phyloP scores from a whole-genome alignment of 2,113 vertebrate genomes.

The Melanotaenia duboulayi region DNA sequence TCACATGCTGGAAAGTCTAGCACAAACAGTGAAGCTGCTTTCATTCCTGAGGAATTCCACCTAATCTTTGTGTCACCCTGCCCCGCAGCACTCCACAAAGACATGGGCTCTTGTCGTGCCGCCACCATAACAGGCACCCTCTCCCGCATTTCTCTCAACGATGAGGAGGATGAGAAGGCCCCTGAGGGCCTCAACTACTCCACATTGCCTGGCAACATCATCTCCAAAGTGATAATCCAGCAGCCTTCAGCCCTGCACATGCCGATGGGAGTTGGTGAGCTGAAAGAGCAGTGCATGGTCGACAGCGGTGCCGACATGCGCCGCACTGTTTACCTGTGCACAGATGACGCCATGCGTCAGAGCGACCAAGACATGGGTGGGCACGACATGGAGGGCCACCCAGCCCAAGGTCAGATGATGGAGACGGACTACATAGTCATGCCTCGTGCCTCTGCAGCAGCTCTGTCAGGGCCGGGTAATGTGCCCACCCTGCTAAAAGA shows the following conservation, averaged over 20 bases:
- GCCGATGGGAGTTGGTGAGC: conserved; percentile 92
- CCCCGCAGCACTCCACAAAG: conserved; percentile 94
- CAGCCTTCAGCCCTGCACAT: conserved; percentile 94
- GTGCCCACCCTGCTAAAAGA: conserved; percentile 92
- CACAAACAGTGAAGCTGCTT: conserved; percentile 32
- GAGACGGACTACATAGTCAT: conserved; percentile 99
- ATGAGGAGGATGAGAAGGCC: conserved; percentile 94
- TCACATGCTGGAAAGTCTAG: conserved; percentile 40
- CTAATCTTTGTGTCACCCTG: conserved; percentile 57
- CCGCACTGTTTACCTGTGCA: conserved; percentile 96
- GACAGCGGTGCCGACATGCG: conserved; percentile 89
- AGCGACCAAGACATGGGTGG: conserved; percentile 91
- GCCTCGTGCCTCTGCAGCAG: conserved; percentile 82
- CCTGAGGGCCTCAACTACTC: conserved; percentile 96
- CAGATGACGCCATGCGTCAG: conserved; percentile 92
- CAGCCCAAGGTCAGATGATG: conserved; percentile 90
- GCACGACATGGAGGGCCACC: conserved; percentile 73
- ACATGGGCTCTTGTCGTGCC: conserved; percentile 95
- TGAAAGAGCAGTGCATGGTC: conserved; percentile 91
- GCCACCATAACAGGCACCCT: conserved; percentile 97
- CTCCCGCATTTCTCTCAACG: conserved; percentile 97
- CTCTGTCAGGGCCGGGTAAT: conserved; percentile 83
- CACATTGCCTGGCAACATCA: conserved; percentile 96
- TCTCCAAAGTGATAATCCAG: conserved; percentile 99
- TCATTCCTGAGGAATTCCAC: conserved; percentile 27